Conservation (phyloP, 2,797 vertebrate species). For the Gila robusta region DNA sequence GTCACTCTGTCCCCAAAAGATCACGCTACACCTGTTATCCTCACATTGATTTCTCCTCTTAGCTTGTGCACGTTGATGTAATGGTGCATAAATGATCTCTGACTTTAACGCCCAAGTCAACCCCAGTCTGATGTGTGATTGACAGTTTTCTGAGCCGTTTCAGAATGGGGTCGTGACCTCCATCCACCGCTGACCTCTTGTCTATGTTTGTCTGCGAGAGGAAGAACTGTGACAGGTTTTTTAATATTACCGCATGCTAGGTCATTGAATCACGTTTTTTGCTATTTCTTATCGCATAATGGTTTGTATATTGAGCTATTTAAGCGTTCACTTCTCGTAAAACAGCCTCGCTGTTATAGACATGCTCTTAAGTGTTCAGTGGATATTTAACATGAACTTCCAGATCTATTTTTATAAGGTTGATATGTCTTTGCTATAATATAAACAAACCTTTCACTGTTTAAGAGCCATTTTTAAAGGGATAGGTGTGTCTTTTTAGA, state of each 20-base stretch:
- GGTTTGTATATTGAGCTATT: slow-evolving; percentile 53
- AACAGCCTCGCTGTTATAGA: slow-evolving; percentile 29
- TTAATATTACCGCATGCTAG: slow-evolving; percentile 34
- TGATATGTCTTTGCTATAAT: slow-evolving; percentile 38
- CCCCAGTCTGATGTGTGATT: slow-evolving; percentile 22
- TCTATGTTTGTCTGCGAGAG: slow-evolving; percentile 23
- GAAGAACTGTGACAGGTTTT: slow-evolving; percentile 27
- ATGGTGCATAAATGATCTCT: slow-evolving; percentile 36
- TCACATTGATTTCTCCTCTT: not conserved
- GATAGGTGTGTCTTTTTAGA: slow-evolving; percentile 24
- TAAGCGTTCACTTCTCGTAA: slow-evolving; percentile 24
- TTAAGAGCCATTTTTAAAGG: slow-evolving; percentile 38
- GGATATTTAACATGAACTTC: slow-evolving; percentile 49
- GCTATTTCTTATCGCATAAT: slow-evolving; percentile 41
- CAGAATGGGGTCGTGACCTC: slow-evolving; percentile 6
- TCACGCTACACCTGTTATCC: not conserved
- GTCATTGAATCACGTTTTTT: slow-evolving; percentile 23
- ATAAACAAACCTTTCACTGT: slow-evolving; percentile 33
- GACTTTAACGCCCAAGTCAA: slow-evolving; percentile 11
- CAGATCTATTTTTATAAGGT: slow-evolving; percentile 65
- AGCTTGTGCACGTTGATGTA: not conserved
- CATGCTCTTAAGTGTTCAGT: slow-evolving; percentile 41
- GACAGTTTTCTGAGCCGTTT: slow-evolving; percentile 32
- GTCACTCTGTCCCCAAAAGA: not conserved
- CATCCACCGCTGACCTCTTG: slow-evolving; percentile 21